These are phyloP conservation scores for Cyclophora punctaria DNA, from an alignment of 2,888 invertebrate species.

Conservation along the genomic window DNA sequence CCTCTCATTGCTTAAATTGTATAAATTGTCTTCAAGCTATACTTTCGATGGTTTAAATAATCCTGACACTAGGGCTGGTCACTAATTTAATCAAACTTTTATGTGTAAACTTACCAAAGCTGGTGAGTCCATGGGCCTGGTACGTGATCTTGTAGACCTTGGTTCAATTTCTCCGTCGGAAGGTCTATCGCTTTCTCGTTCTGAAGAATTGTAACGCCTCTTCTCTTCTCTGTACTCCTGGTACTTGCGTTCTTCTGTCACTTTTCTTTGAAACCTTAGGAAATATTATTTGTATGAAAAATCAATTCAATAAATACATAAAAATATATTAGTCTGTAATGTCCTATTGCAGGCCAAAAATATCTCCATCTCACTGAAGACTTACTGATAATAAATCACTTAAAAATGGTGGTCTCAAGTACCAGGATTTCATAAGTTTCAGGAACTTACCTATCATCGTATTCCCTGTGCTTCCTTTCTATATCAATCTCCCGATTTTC, in stretches of 20 bases:
- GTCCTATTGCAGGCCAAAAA: too few species aligned
- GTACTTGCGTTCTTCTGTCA: constrained; percentile 45
- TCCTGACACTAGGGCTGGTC: too few species aligned
- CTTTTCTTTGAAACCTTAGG: constrained; percentile 41
- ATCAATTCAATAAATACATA: too few species aligned
- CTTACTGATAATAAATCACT: too few species aligned
- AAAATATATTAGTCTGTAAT: too few species aligned
- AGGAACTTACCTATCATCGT: constrained; percentile 36
- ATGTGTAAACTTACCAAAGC: constrained; percentile 49
- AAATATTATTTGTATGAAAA: background rate
- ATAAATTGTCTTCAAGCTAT: too few species aligned
- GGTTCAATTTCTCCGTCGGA: constrained; percentile 54
- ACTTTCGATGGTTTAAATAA: too few species aligned
- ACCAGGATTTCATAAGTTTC: too few species aligned
- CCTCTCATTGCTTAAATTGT: too few species aligned
- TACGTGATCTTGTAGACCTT: constrained; percentile 45
- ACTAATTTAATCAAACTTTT: too few species aligned
- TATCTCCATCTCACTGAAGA: too few species aligned
- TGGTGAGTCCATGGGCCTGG: constrained; percentile 59
- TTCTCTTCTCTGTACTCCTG: constrained; percentile 53
- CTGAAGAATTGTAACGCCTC: constrained; percentile 76
- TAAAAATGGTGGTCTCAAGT: too few species aligned
- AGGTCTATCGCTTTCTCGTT: constrained; percentile 64
- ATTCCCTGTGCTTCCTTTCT: constrained; percentile 44
- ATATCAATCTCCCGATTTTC: constrained; percentile 42